Conservation (phyloP, 1,140 invertebrate genomes). For the Apis florea region DNA sequence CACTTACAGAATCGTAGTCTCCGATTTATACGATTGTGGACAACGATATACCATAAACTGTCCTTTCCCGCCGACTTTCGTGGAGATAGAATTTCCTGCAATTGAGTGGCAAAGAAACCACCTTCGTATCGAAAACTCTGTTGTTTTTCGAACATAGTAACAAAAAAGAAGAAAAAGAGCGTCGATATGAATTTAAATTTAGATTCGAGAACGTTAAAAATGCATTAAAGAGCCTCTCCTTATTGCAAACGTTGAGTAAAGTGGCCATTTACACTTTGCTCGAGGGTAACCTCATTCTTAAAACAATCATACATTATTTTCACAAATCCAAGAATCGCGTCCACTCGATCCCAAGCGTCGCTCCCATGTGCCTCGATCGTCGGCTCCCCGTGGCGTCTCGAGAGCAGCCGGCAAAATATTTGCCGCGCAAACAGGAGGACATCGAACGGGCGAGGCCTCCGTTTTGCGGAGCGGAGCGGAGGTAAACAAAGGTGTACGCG, state of each 20-base stretch:
- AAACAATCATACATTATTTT: neutral
- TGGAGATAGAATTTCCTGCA: neutral
- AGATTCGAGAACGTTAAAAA: too few relatives aligned
- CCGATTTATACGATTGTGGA: neutral
- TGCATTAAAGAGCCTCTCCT: too few relatives aligned
- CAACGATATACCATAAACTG: neutral
- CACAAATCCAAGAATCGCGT: neutral
- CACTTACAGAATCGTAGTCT: conserved; percentile 6
- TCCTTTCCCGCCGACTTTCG: neutral
- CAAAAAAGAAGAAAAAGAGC: too few relatives aligned
- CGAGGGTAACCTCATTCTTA: too few relatives aligned
- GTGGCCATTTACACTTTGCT: too few relatives aligned
- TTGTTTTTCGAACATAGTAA: too few relatives aligned
- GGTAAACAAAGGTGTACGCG: conserved; percentile 8
- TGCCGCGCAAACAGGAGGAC: conserved; percentile 22
- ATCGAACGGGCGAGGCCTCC: conserved; percentile 5
- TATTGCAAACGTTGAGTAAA: too few relatives aligned
- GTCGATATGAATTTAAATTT: too few relatives aligned
- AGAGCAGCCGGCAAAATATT: conserved; percentile 24
- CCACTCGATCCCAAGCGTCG: neutral
- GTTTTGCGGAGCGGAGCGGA: conserved; percentile 9
- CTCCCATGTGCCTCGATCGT: neutral
- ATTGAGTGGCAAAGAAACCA: neutral
- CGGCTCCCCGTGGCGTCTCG: neutral
- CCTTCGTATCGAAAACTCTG: too few relatives aligned